Evolutionary conservation across 2,797 vertebrate species (phyloP).

Genomic region (Tympanoctomys barrerae): DNA sequence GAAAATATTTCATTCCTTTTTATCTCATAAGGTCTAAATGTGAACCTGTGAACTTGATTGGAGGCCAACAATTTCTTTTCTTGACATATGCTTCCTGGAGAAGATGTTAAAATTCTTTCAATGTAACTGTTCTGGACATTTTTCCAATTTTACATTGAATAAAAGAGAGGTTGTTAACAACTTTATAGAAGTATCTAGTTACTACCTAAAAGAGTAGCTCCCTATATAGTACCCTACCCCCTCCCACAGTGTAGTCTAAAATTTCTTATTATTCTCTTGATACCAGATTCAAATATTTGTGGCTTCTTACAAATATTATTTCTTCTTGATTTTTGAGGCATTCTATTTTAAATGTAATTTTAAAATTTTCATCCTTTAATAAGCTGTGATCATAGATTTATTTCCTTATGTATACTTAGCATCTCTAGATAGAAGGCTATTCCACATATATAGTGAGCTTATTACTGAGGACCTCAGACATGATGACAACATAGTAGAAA

Average conservation of each 20-base stretch:
- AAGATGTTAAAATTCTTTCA: constrained; percentile 13
- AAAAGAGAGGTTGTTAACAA: background rate
- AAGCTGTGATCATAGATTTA: background rate
- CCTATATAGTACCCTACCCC: background rate
- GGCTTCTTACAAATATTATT: constrained; percentile 26
- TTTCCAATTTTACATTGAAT: background rate
- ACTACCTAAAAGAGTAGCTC: background rate
- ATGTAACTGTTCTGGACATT: background rate
- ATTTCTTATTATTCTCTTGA: constrained; percentile 3
- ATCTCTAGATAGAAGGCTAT: background rate
- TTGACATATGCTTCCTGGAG: background rate
- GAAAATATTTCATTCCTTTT: background rate
- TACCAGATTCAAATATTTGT: constrained; percentile 26
- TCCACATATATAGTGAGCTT: background rate
- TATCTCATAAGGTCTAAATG: background rate
- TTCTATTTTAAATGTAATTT: constrained; percentile 23
- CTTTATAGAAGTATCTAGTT: background rate
- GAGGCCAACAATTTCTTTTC: background rate
- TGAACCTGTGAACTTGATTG: constrained; percentile 11
- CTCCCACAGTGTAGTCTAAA: background rate
- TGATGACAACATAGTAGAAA: background rate
- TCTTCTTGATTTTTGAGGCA: background rate
- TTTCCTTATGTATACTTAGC: background rate
- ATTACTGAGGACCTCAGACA: background rate
- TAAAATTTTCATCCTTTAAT: background rate